phyloP scores from a whole-genome alignment of 2,797 vertebrate genomes.

The Lindbergichthys nudifrons region DNA sequence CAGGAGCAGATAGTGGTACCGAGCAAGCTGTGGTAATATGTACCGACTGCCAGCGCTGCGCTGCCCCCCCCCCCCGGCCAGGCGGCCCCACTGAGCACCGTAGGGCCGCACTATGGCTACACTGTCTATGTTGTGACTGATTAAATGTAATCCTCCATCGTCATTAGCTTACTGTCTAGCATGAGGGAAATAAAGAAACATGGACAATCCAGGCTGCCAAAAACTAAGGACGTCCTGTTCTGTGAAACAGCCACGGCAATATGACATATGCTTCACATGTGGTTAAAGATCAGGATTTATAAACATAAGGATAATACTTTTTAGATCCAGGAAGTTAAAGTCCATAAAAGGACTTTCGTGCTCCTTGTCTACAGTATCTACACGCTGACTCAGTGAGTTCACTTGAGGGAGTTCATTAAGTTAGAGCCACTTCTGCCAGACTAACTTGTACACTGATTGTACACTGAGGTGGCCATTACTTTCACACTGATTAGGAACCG shows the following conservation, averaged over 20 bases:
- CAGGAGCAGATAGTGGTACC: constrained; percentile 65
- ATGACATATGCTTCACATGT: constrained; percentile 7
- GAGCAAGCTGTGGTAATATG: constrained; percentile 37
- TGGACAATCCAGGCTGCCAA: constrained; percentile 41
- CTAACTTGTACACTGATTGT: constrained; percentile 72
- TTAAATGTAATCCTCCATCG: constrained; percentile 54
- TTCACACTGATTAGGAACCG: constrained; percentile 73
- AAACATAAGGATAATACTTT: constrained; percentile 9
- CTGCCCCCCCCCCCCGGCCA: constrained; percentile 25
- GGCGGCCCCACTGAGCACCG: constrained; percentile 49
- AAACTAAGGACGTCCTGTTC: constrained; percentile 16
- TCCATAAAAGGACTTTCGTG: constrained; percentile 11
- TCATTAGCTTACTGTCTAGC: constrained; percentile 42
- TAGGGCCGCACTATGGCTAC: constrained; percentile 46
- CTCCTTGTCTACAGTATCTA: constrained; percentile 30
- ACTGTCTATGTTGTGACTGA: constrained; percentile 50
- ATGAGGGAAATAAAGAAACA: constrained; percentile 47
- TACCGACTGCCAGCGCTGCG: constrained; percentile 41
- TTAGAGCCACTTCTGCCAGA: constrained; percentile 57
- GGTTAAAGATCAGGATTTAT: neutral
- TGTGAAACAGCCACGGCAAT: constrained; percentile 19
- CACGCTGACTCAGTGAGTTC: constrained; percentile 38
- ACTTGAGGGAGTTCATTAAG: constrained; percentile 66
- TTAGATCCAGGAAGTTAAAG: constrained; percentile 8
- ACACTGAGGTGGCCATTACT: constrained; percentile 71